Evolutionary conservation across 2,797 vertebrate genomes (phyloP), one percentile per base, ranked within the genome.

Genomic region (Thaleichthys pacificus): DNA sequence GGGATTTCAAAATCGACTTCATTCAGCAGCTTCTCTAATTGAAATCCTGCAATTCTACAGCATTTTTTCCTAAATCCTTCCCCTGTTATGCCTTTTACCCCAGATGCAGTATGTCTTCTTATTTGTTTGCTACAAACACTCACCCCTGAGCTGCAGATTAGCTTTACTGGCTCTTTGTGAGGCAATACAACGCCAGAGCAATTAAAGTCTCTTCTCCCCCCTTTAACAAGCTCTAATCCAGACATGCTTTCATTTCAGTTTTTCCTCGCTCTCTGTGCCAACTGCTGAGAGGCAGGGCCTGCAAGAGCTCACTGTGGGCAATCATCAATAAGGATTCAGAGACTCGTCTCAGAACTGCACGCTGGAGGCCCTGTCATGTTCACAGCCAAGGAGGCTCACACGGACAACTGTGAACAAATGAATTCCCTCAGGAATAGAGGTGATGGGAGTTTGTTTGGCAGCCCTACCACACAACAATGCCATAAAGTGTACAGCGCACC

Each of bases 141-240:
- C 87, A 89, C 87, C 91, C 91, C 82, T 84, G 84, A 91, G 91
- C 91, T 86, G 86, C 85, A 91, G 91, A 92, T 92, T 92, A 93
- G 90, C 83, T 71, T 80, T 76, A 78, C 77, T 70, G 81, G 69
- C 85, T 91, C 85, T 91, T 91, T 92, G 90, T 91, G 87, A 84
- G 77, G 85, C 86, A 68, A 76, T 80, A 89, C 88, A 91, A 92
- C 91, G 87, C 88, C 79, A 30, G 61, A 82, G 86, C 88, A 92
- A 93, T 93, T 92, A 92, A 87, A 89, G 86, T 80, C 83, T 91
- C 83, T 88, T 89, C 89, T 87, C 84, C 84, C 51, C 51, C 64
- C 78, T 83, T 86, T 89, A 90, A 91, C 88, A 88, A 91, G 89
- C 89, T 89, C 86, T 92, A 92, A 93, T 93, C 91, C 89, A 91